These are phyloP conservation scores for Heliornis fulica DNA, from an alignment of 2,113 vertebrate genomes.

Conservation along the genomic window DNA sequence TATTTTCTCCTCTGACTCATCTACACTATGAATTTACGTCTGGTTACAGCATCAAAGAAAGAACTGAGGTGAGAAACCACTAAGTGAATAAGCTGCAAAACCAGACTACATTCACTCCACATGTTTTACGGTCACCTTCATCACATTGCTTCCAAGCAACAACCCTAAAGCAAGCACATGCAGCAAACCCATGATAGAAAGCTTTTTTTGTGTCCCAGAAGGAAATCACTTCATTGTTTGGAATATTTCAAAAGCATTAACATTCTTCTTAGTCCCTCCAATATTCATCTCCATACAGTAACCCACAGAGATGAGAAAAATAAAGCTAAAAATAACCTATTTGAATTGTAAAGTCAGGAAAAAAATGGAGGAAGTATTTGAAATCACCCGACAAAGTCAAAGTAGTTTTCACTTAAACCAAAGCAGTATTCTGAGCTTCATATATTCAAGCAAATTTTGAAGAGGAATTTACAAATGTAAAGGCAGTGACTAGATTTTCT, in stretches of 20 bases:
- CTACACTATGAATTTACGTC: neutral
- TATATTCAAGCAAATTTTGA: neutral
- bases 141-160: neutral
- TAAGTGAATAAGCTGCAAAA: neutral
- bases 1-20: neutral
- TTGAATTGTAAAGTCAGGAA: neutral
- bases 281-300: neutral
- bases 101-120: neutral
- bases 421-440: neutral
- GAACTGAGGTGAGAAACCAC: neutral
- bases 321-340: neutral
- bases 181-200: neutral
- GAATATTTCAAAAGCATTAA: neutral
- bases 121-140: neutral
- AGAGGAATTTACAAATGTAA: neutral
- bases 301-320: neutral
- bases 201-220: neutral
- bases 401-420: neutral
- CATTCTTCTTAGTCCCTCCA: neutral
- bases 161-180: accelerated
- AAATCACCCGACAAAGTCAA: neutral
- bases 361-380: neutral
- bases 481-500: neutral
- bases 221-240: neutral
- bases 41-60: neutral